Base-by-base conservation (phyloP, 2,797 vertebrate genomes). In the Lophius americanus region DNA sequence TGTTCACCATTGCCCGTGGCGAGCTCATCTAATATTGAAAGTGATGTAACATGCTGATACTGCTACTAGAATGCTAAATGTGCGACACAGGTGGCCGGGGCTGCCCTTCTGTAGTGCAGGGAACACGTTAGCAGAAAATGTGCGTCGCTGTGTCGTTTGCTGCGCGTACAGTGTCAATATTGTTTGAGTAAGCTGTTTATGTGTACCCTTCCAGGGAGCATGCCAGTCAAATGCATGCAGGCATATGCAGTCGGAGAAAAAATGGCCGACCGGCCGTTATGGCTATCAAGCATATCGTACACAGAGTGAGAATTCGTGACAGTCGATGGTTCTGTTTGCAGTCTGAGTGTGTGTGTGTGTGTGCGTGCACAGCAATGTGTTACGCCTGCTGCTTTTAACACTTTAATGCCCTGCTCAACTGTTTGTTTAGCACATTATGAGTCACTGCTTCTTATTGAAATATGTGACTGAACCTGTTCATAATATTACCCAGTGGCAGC, bases 21-120 rank as follows among this genome's bases (percentile, higher is more conserved):
- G 79, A 75, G 61, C 74, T 76, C 78, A 88, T 88, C 88, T 86
- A 90, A 90, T 85, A 89, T 85, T 86, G 82, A 88, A 90, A 85
- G 87, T 86, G 83, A 85, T 85, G 88, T 82, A 81, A 86, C 87
- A 83, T 85, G 84, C 85, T 85, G 88, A 89, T 81, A 73, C 82
- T 65, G 68, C 85, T 73, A 81, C 90, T 88, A 90, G 89, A 76
- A 87, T 84, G 89, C 76, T 83, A 66, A 89, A 88, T 82, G 87
- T 91, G 89, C 60, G 82, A 90, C 84, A 90, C 91, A 91, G 91
- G 90, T 92, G 89, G 88, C 75, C 63, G 79, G 76, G 83, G 79
- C 83, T 54, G 78, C 64, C 65, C 79, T 86, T 85, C 74, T 80
- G 85, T 86, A 79, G 46, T 23, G 65, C 69, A 81, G 68, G 73